Percentiles rank a stretch among this genome's conserved stretches.
Conservation (phyloP, 2,888 invertebrate species). For the Drosophila fungiperda region DNA sequence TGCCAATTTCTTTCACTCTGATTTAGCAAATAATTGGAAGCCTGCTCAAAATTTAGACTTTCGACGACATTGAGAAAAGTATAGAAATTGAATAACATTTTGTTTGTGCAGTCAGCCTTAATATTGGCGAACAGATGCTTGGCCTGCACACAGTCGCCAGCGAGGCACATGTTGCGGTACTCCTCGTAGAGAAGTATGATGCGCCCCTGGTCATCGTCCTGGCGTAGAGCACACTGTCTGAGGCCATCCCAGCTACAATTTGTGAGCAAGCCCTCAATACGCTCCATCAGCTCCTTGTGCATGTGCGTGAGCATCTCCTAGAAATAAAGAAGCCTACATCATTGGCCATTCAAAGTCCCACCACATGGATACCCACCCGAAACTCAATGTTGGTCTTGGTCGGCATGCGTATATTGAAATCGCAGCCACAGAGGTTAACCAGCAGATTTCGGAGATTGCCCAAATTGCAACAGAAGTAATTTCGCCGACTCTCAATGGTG, state of each 20-base stretch:
- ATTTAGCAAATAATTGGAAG: constrained; percentile 40
- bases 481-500: constrained; percentile 42
- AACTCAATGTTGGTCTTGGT: constrained; percentile 76
- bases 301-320: constrained; percentile 71
- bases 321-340: not conserved
- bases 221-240: constrained; percentile 8
- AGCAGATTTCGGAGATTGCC: constrained; percentile 70
- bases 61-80: constrained; percentile 70
- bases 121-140: constrained; percentile 52
- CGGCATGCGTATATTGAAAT: constrained; percentile 74
- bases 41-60: constrained; percentile 55
- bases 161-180: constrained; percentile 42
- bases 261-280: constrained; percentile 37
- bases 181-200: constrained; percentile 43
- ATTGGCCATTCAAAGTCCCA: not conserved
- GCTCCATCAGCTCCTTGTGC: constrained; percentile 63
- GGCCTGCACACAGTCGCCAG: constrained; percentile 53
- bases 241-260: constrained; percentile 44
- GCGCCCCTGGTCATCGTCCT: constrained; percentile 22
- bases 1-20: constrained; percentile 39
- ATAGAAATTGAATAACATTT: constrained; percentile 57
- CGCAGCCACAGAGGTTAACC: constrained; percentile 65
- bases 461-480: constrained; percentile 70
- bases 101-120: constrained; percentile 26
- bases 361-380: constrained; percentile 43